Conservation (phyloP, 2,797 vertebrate genomes). For the Lerista edwardsae region DNA sequence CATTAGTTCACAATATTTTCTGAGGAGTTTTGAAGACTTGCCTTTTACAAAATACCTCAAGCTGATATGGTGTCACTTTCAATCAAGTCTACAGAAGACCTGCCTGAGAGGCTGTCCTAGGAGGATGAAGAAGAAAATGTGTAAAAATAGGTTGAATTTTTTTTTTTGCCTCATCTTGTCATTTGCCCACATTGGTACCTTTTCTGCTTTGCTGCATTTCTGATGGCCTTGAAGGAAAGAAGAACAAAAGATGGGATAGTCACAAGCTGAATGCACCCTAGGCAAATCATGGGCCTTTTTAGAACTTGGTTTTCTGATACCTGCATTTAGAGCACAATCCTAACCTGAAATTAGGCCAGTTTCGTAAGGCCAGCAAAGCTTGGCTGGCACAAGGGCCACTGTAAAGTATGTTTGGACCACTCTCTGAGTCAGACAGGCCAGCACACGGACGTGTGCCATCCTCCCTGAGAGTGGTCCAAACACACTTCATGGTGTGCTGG, state of each 20-base stretch:
- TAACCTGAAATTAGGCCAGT: too few relatives aligned
- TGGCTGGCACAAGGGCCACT: too few relatives aligned
- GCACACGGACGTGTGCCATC: too few relatives aligned
- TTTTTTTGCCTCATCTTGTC: constrained; percentile 3
- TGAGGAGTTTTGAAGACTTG: not conserved
- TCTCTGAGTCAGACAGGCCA: too few relatives aligned
- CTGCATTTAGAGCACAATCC: too few relatives aligned
- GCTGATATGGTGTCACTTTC: constrained; percentile 12
- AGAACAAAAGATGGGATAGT: constrained; percentile 9
- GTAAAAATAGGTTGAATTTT: constrained; percentile 4
- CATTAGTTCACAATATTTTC: not conserved
- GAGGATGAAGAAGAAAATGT: not conserved
- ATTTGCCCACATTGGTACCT: not conserved
- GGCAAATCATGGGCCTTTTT: not conserved
- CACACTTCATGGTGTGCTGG: too few relatives aligned
- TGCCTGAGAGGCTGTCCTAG: not conserved
- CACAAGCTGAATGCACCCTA: not conserved
- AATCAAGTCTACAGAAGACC: constrained; percentile 17
- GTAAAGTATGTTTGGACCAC: too few relatives aligned
- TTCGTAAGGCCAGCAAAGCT: too few relatives aligned
- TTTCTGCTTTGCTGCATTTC: constrained; percentile 45
- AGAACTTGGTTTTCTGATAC: not conserved
- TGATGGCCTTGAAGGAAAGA: constrained; percentile 21
- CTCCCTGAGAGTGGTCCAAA: too few relatives aligned
- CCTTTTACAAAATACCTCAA: not conserved